phyloP scores from a whole-genome alignment of 1,140 invertebrate species.

The Dendroctonus ponderosae region DNA sequence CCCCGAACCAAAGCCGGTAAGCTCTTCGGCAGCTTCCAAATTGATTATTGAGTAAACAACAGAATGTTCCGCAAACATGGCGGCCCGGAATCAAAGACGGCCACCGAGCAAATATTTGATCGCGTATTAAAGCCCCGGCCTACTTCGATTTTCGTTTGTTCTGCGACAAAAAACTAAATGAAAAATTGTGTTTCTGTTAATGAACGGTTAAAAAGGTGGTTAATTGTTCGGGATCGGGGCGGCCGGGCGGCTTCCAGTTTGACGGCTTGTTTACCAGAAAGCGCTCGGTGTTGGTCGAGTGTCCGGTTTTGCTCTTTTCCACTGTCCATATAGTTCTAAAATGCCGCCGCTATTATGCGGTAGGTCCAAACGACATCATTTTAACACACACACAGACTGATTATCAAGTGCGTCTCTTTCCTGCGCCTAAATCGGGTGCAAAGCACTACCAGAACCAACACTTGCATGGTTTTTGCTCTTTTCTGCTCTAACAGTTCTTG shows the following conservation, averaged over 20 bases:
- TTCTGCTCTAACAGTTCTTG: too few relatives aligned
- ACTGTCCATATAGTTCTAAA: too few relatives aligned
- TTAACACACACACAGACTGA: too few relatives aligned
- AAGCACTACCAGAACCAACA: too few relatives aligned
- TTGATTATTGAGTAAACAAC: slow-evolving; percentile 35
- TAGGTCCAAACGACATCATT: too few relatives aligned
- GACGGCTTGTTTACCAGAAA: slow-evolving; percentile 15
- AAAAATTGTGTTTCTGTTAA: slow-evolving; percentile 35
- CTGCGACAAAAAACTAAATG: slow-evolving; percentile 36
- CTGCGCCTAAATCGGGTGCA: too few relatives aligned
- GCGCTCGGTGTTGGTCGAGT: slow-evolving; percentile 1
- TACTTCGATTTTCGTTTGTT: slow-evolving; percentile 35
- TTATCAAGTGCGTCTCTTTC: too few relatives aligned
- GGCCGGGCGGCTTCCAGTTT: slow-evolving; percentile 15
- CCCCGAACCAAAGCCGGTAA: slow-evolving; percentile 29
- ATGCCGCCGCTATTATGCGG: too few relatives aligned
- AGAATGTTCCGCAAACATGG: slow-evolving; percentile 33
- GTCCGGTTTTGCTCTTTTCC: too few relatives aligned
- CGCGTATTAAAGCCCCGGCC: slow-evolving; percentile 32
- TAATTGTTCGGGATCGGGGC: slow-evolving; percentile 18
- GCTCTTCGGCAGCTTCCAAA: slow-evolving; percentile 33
- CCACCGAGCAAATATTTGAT: slow-evolving; percentile 31
- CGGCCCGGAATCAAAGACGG: slow-evolving; percentile 22
- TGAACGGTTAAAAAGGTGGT: slow-evolving; percentile 33
- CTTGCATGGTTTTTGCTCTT: too few relatives aligned